Base-by-base conservation (phyloP, 2,797 vertebrate species). In the Hippoglossus hippoglossus region DNA sequence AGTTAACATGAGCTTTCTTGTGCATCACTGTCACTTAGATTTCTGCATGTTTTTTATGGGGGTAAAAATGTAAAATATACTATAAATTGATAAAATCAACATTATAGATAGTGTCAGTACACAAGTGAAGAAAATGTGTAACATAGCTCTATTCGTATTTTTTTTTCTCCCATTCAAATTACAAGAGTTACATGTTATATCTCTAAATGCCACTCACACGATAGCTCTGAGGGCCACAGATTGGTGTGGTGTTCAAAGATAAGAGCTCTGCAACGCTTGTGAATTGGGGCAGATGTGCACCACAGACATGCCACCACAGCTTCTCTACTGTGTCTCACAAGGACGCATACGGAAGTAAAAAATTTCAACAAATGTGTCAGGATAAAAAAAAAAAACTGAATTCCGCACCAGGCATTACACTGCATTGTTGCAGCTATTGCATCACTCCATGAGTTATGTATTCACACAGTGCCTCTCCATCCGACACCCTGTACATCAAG, bases 351-450 rank as follows among this genome's bases (percentile, higher is more conserved):
- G 73, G 55, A 64, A 74, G 55, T 39, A 55, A 54, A 21, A 24
- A 54, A 44, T 70, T 75, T 64, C 65, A 68, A 77, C 9, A 31
- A 67, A 70, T 62, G 54, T 67, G 59, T 71, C 41, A 63, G 28
- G 28, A 31, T 31, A 13, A 39, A 6, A 65, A 6, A 65, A 58
- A 58, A 58, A 52, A 52, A 41, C 10, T 1, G 46, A 56, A 49
- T 21, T 44, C 46, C 5, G 28, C 4, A 4, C 36, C 44, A 65
- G 60, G 39, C 65, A 31, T 78, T 82, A 59, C 68, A 58, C 15
- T 60, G 54, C 73, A 70, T 59, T 81, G 85, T 77, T 85, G 72
- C 87, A 86, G 67, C 69, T 72, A 82, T 85, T 87, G 79, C 83
- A 74, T 89, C 84, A 82, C 73, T 77, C 65, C 16, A 5, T 51